Conservation (phyloP, 1,140 invertebrate genomes). For the Geopemphigus sp. region DNA sequence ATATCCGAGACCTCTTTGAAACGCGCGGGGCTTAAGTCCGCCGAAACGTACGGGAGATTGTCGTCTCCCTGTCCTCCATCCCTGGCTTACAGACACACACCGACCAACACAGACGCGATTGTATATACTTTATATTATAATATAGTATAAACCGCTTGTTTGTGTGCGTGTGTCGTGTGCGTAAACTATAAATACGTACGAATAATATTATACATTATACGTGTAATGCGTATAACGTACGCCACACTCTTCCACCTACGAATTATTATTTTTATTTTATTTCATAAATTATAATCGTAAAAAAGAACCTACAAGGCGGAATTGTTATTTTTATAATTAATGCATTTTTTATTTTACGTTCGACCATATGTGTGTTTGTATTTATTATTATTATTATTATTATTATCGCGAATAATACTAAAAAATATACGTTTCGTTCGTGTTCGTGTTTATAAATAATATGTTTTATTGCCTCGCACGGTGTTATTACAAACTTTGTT, state of each 20-base stretch:
- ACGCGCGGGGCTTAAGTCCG: neutral
- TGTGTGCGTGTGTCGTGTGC: no score
- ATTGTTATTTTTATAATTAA: constrained; percentile 42
- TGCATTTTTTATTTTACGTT: constrained; percentile 21
- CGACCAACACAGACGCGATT: neutral
- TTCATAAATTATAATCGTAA: constrained; percentile 38
- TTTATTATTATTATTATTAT: neutral
- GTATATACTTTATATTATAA: no score
- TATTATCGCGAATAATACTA: constrained; percentile 45
- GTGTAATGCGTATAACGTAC: no score
- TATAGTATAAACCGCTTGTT: no score
- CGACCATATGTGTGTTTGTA: constrained; percentile 18
- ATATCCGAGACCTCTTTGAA: neutral
- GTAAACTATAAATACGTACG: no score
- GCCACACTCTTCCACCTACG: constrained; percentile 20
- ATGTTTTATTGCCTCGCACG: constrained; percentile 46
- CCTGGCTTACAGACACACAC: neutral
- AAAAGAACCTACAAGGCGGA: constrained; percentile 28
- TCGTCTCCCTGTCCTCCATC: neutral
- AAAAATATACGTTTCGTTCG: constrained; percentile 45
- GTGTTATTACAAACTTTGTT: constrained; percentile 49
- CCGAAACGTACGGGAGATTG: neutral
- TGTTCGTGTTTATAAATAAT: constrained; percentile 49
- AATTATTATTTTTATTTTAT: constrained; percentile 33
- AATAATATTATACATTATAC: no score